Evolutionary conservation across 2,888 invertebrate species (phyloP).

Genomic region (Hetaerina titia): DNA sequence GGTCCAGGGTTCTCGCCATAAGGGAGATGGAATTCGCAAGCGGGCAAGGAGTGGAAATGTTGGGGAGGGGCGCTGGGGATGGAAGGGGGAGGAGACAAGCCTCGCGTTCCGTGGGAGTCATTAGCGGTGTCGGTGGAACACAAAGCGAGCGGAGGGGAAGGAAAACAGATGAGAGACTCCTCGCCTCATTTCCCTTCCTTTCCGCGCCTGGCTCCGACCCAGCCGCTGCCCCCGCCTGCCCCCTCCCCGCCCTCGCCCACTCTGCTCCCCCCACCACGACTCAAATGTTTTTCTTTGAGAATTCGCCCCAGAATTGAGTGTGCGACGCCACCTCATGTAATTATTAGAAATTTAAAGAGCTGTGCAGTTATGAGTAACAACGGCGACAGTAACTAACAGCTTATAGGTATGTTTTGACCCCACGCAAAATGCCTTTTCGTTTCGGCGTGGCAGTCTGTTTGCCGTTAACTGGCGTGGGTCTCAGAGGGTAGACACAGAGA

Average conservation of each 20-base stretch:
- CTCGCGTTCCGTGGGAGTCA: constrained; percentile 55
- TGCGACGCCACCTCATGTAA: background rate
- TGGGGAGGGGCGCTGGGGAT: background rate
- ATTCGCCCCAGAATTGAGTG: constrained; percentile 1
- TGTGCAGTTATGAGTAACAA: background rate
- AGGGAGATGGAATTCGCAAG: background rate
- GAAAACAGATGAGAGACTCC: constrained; percentile 51
- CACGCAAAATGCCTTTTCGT: no score
- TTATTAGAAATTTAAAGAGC: background rate
- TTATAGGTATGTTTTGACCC: no score
- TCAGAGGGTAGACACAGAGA: no score
- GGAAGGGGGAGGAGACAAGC: background rate
- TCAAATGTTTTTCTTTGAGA: background rate
- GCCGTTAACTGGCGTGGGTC: no score
- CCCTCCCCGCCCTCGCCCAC: background rate
- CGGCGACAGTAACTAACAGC: no score
- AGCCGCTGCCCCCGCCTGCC: background rate
- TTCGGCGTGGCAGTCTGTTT: no score
- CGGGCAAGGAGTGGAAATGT: background rate
- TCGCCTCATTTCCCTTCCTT: constrained; percentile 61
- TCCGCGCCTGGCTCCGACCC: constrained; percentile 55
- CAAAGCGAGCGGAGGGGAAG: constrained; percentile 45
- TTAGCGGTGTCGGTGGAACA: constrained; percentile 55
- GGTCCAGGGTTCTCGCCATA: background rate
- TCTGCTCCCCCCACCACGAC: background rate